Evolutionary conservation across 2,888 invertebrate genomes (phyloP).

Genomic region (Spatulosminthurus flaviceps): DNA sequence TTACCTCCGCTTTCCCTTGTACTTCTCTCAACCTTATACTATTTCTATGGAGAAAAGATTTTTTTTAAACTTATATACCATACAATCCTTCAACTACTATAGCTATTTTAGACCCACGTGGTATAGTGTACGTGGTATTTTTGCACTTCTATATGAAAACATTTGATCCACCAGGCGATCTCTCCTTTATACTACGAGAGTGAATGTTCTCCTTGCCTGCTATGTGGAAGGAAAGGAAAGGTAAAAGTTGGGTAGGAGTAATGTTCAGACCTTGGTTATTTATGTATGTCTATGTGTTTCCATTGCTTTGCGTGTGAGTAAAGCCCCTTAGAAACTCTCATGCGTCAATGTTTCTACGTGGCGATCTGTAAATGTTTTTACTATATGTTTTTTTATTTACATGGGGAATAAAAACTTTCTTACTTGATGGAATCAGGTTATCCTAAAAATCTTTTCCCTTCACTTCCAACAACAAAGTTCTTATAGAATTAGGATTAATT

Average conservation of each 20-base stretch:
- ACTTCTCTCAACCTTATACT: no score
- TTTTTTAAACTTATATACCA: no score
- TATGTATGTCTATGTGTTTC: background rate
- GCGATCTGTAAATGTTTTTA: background rate
- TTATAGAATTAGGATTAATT: background rate
- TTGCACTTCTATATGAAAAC: no score
- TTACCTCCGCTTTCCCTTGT: background rate
- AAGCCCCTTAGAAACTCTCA: conserved; percentile 3
- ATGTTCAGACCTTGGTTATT: conserved; percentile 22
- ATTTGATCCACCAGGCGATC: no score
- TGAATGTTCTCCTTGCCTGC: background rate
- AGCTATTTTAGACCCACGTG: no score
- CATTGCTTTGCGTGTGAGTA: conserved; percentile 37
- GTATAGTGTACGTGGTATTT: no score
- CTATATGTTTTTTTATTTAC: no score
- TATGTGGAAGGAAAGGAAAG: background rate
- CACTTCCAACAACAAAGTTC: background rate
- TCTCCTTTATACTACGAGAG: no score
- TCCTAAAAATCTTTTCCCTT: conserved; percentile 12
- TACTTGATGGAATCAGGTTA: background rate
- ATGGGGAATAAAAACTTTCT: background rate
- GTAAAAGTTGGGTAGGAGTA: background rate
- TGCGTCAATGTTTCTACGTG: conserved; percentile 18
- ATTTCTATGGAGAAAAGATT: no score
- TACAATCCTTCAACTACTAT: no score